A percentile compares a stretch with the other conserved stretches of the same genome.
Evolutionary conservation across 2,797 vertebrate genomes (phyloP).

Genomic region (Amblyraja radiata): DNA sequence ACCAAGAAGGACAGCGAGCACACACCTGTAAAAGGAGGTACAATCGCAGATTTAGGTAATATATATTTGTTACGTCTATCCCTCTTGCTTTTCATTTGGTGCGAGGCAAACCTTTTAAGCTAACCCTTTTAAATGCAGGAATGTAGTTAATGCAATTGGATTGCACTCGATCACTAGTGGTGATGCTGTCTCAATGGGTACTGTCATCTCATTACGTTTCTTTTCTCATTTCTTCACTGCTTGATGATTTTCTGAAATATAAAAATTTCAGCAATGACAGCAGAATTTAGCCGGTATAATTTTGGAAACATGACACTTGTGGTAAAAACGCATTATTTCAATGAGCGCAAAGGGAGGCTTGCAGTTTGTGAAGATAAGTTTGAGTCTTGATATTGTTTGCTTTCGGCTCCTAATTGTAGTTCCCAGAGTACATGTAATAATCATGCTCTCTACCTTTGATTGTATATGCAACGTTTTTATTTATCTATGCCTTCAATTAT

Average conservation of each 20-base stretch:
- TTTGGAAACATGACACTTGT: not conserved
- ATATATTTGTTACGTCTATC: conserved; percentile 25
- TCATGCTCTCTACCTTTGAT: no score
- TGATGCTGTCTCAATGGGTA: not conserved
- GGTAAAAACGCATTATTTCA: not conserved
- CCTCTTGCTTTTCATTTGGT: not conserved
- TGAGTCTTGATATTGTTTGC: not conserved
- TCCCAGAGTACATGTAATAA: no score
- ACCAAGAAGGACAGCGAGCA: conserved; percentile 91
- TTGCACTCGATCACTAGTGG: not conserved
- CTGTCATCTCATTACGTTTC: not conserved
- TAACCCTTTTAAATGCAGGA: not conserved
- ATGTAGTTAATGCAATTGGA: not conserved
- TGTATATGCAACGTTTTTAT: no score
- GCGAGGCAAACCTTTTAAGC: no score
- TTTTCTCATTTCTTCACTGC: not conserved
- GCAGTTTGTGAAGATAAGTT: not conserved
- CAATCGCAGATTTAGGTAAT: conserved; percentile 79
- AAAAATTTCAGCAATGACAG: not conserved
- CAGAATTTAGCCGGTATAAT: not conserved
- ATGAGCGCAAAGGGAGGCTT: not conserved
- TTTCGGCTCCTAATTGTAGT: not conserved
- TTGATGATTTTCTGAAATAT: no score
- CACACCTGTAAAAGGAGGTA: conserved; percentile 84
- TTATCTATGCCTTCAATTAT: no score